phyloP scores from a whole-genome alignment of 1,140 invertebrate genomes.

The Mizuhopecten yessoensis region DNA sequence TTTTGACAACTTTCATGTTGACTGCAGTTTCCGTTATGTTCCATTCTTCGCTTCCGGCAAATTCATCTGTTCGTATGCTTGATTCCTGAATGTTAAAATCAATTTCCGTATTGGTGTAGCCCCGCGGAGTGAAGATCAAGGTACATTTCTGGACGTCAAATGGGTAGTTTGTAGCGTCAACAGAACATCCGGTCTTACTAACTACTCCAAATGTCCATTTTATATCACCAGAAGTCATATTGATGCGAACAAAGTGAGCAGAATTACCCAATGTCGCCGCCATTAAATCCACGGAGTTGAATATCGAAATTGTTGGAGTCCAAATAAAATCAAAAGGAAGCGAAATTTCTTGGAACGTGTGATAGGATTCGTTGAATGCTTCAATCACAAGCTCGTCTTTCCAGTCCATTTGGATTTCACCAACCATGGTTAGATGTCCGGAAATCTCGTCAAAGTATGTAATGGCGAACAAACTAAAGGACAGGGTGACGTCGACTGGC shows the following conservation, averaged over 20 bases:
- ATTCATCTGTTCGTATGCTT: constrained; percentile 45
- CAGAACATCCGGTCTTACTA: constrained; percentile 47
- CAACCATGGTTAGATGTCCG: constrained; percentile 54
- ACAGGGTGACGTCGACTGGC: constrained; percentile 45
- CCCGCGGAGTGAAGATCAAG: constrained; percentile 52
- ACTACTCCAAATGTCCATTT: constrained; percentile 49
- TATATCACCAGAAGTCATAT: constrained; percentile 46
- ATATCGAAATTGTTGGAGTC: constrained; percentile 56
- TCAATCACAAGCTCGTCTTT: constrained; percentile 43
- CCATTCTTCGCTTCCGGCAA: constrained; percentile 61
- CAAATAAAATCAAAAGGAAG: constrained; percentile 52
- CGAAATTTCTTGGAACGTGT: constrained; percentile 45
- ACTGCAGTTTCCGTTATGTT: constrained; percentile 38
- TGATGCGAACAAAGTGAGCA: constrained; percentile 45
- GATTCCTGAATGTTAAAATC: constrained; percentile 44
- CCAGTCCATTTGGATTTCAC: constrained; percentile 49
- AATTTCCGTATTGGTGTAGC: constrained; percentile 43
- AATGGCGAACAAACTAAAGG: constrained; percentile 47
- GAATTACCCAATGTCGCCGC: constrained; percentile 13
- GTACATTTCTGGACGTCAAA: constrained; percentile 61
- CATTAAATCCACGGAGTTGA: constrained; percentile 48
- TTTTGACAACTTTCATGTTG: constrained; percentile 41
- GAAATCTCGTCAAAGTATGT: constrained; percentile 53
- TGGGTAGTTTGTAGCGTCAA: constrained; percentile 57
- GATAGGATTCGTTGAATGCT: constrained; percentile 11